phyloP scores from a whole-genome alignment of 2,113 vertebrate genomes.

The Mugil cephalus region DNA sequence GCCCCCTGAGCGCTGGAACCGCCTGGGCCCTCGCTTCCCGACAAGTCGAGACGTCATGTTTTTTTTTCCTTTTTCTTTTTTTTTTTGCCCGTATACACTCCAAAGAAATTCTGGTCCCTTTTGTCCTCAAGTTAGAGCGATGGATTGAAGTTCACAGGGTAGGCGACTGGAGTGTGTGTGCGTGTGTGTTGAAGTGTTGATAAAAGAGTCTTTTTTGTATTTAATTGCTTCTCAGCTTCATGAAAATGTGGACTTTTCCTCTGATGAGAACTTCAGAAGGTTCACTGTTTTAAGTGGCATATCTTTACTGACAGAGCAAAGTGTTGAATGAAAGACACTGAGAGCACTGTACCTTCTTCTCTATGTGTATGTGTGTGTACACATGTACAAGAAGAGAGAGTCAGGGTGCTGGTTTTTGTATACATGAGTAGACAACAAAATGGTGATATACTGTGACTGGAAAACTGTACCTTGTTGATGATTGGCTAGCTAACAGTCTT shows the following conservation, averaged over 20 bases:
- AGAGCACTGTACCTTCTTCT: slow-evolving; percentile 31
- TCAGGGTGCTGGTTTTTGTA: background rate
- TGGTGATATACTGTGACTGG: background rate
- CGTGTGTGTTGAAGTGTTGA: slow-evolving; percentile 49
- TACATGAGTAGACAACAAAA: background rate
- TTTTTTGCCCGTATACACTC: slow-evolving; percentile 41
- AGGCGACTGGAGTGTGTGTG: slow-evolving; percentile 40
- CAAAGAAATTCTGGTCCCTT: slow-evolving; percentile 75
- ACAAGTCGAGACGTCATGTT: slow-evolving; percentile 74
- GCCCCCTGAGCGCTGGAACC: slow-evolving; percentile 79
- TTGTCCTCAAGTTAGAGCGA: slow-evolving; percentile 80
- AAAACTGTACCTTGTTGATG: background rate
- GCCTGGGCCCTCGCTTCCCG: slow-evolving; percentile 67
- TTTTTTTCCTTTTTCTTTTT: slow-evolving; percentile 38
- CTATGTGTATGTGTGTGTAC: background rate
- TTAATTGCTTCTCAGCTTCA: slow-evolving; percentile 82
- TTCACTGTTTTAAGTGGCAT: slow-evolving; percentile 68
- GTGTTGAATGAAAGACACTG: slow-evolving; percentile 51
- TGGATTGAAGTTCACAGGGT: slow-evolving; percentile 80
- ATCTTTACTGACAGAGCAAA: slow-evolving; percentile 71
- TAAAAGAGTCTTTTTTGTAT: slow-evolving; percentile 74
- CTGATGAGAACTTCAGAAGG: slow-evolving; percentile 82
- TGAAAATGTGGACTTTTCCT: slow-evolving; percentile 66
- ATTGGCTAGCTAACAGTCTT: too few relatives aligned
- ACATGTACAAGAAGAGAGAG: background rate